Evolutionary conservation across 2,888 invertebrate genomes (phyloP).

Genomic region (Lithophane semibrunnea): DNA sequence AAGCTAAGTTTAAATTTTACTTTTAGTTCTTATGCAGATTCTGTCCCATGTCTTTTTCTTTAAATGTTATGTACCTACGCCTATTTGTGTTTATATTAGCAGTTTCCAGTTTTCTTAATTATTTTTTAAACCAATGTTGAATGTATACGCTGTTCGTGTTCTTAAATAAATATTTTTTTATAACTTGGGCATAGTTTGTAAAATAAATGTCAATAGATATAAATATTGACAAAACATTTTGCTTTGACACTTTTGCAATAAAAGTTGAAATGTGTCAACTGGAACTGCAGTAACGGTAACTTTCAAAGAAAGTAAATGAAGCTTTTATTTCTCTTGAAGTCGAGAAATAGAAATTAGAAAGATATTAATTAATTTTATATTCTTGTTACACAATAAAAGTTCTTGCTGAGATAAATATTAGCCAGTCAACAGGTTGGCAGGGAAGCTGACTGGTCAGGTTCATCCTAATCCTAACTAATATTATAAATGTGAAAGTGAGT

Average conservation of each 20-base stretch:
- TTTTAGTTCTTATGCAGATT: too few relatives aligned
- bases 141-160: too few relatives aligned
- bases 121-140: too few relatives aligned
- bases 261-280: slow-evolving; percentile 1
- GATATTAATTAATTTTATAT: background rate
- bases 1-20: too few relatives aligned
- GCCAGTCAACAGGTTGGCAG: background rate
- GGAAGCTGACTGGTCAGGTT: background rate
- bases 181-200: slow-evolving; percentile 5
- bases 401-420: background rate
- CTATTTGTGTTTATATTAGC: too few relatives aligned
- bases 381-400: too few relatives aligned
- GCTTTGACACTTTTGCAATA: slow-evolving; percentile 24
- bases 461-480: too few relatives aligned
- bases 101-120: too few relatives aligned
- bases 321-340: slow-evolving; percentile 2
- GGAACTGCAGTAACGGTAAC: background rate
- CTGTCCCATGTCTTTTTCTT: too few relatives aligned
- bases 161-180: background rate
- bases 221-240: slow-evolving; percentile 12
- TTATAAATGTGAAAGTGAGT: too few relatives aligned
- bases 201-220: slow-evolving; percentile 5
- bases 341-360: background rate
- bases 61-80: too few relatives aligned
- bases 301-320: background rate